A percentile compares a stretch with the other conserved stretches of the same genome.
phyloP scores from a whole-genome alignment of 2,888 invertebrate species.

The Achlya flavicornis region DNA sequence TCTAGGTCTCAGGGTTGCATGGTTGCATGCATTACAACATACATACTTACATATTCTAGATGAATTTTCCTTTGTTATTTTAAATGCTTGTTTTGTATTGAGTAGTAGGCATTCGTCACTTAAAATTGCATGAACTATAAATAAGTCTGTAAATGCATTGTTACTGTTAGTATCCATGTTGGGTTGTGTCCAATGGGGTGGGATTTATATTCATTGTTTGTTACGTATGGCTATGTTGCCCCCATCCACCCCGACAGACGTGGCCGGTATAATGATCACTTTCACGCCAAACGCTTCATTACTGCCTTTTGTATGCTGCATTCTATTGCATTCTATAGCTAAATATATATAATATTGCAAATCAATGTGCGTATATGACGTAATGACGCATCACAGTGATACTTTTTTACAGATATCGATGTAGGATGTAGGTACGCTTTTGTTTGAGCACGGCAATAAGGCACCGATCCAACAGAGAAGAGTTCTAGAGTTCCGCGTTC shows the following conservation, averaged over 20 bases:
- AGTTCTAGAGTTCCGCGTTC: too few relatives aligned
- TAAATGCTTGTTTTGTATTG: too few relatives aligned
- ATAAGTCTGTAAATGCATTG: neutral
- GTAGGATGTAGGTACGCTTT: too few relatives aligned
- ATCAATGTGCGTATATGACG: neutral
- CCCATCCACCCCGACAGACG: conserved; percentile 4
- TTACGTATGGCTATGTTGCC: neutral
- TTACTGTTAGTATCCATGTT: neutral
- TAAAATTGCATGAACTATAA: neutral
- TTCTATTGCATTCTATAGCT: neutral
- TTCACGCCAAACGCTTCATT: neutral
- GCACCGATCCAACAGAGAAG: too few relatives aligned
- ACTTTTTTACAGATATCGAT: too few relatives aligned
- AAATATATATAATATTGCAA: neutral
- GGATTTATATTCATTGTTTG: neutral
- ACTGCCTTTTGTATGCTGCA: neutral
- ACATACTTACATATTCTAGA: too few relatives aligned
- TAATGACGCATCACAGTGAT: too few relatives aligned
- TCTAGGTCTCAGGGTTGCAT: too few relatives aligned
- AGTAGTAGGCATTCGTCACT: neutral
- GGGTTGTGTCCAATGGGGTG: conserved; percentile 4
- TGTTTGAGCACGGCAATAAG: too few relatives aligned
- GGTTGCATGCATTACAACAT: too few relatives aligned
- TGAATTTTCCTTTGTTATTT: too few relatives aligned
- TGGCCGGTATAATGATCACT: conserved; percentile 5